Evolutionary conservation across 1,140 invertebrate species (phyloP).

Genomic region (Cydia fagiglandana): DNA sequence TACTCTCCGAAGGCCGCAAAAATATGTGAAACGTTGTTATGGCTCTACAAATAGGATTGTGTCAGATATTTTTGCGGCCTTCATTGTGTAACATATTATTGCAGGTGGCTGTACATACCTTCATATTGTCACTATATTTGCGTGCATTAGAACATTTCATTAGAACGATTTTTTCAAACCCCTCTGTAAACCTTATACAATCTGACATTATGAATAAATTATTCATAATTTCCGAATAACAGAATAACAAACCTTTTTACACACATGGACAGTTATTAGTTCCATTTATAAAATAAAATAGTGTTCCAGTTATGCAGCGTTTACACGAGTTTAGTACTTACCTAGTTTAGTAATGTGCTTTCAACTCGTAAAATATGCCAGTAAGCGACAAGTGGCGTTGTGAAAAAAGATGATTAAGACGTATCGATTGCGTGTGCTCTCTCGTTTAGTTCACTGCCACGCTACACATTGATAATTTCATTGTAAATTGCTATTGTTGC

Average conservation of each 20-base stretch:
- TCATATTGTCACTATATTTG: neutral
- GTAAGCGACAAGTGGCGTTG: neutral
- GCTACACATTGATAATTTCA: too few species aligned
- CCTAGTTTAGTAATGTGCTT: conserved; percentile 3
- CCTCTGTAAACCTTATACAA: neutral
- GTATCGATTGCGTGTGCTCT: neutral
- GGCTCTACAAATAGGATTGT: too few species aligned
- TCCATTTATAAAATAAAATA: neutral
- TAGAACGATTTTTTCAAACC: neutral
- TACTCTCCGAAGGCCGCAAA: too few species aligned
- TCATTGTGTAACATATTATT: too few species aligned
- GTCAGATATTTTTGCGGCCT: too few species aligned
- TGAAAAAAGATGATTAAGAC: conserved; percentile 9
- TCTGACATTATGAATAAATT: neutral
- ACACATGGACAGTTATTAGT: neutral
- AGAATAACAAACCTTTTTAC: neutral
- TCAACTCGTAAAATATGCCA: neutral
- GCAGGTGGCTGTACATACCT: too few species aligned
- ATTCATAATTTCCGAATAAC: too few species aligned
- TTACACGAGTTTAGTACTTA: conserved; percentile 6
- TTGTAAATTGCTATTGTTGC: too few species aligned
- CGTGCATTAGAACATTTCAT: neutral
- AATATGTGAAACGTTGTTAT: too few species aligned
- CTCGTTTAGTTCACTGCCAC: too few species aligned
- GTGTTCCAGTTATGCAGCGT: neutral